Evolutionary conservation across 53 echinoderm and acorn worm genomes (phyloP), one percentile per base, ranked within the genome.

Genomic region (Stichopus horrens): DNA sequence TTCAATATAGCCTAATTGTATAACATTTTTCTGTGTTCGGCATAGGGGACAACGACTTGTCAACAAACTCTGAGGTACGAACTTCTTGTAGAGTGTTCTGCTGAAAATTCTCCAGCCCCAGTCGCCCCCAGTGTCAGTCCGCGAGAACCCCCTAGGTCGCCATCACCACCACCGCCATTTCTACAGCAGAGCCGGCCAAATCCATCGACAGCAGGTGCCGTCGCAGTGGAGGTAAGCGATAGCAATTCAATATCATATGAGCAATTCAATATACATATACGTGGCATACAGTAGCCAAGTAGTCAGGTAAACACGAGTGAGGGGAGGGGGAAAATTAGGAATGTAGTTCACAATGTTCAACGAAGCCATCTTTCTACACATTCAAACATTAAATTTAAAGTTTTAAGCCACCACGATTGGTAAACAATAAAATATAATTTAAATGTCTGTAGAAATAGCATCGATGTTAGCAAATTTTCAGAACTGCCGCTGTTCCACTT

Each of bases 101-200:
- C 20, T 23, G 52, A 22, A 9, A 9, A 76, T 11, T 9, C 11
- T 19, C 4, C 6, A 5, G 6, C 5, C 7, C 9, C 52, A 23
- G 9, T 76, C 14, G 23, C 13, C 8, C 16, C 14, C 9, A 76
- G 74, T 21, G 76, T 14, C 76, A 76, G 10, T 55, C 83, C 58
- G 18, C 55, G 8, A 16, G 57, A 77, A 77, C 14, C 83, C n/a
- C 83, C 83, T 19, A 54, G 83, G n/a, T 82, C 83, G 22, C 83
- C 83, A 9, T 82, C 83, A n/a, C 83, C 83, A 16, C 83, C 83
- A 11, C 83, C 82, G 54, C 83, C 83, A n/a, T 55, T 82, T 58
- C 55, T 9, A 55, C 83, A 21, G 14, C 7, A 51, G 7, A 76
- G 76, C 53, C 8, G 23, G 21, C 76, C 76, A 21, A 0, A 37